Base-by-base conservation (phyloP, 2,113 vertebrate genomes). In the Pterophyllum scalare region DNA sequence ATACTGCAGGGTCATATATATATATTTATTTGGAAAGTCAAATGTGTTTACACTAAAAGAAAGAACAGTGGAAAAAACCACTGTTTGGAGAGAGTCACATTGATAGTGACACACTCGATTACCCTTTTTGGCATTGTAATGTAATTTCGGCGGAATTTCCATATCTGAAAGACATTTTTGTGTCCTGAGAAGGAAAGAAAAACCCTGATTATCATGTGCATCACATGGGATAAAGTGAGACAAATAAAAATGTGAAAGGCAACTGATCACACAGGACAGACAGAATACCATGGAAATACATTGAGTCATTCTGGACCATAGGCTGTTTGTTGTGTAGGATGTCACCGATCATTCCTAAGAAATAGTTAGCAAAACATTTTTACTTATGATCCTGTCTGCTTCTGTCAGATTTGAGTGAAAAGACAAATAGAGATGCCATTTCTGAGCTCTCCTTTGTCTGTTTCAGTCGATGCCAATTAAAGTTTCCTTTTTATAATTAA, bases 121-220 rank as follows among this genome's bases (percentile, higher is more conserved):
- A 72, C 28, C 20, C n/a, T 62, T 58, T 88, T 33, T 17, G 24
- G 22, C 65, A 75, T 11, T 85, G 49, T 9, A 19, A 67, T 78
- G 56, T 9, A 12, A 61, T 79, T 81, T 82, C 38, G 22, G 15
- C 52, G 85, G 85, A 88, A 91, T 82, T 92, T 90, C 54, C 72
- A 40, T 2, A 74, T 38, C 0, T 43, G 13, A 72, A 8, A 43
- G n/a, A 40, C 46, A 38, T 79, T 52, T 61, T 81, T 77, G 72
- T 84, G 43, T 57, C 43, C 24, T 12, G 7, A n/a, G 11, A 43
- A 22, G 10, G 60, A 67, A 57, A 67, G 35, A 17, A 80, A 40
- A 58, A 35, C 20, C 43, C 49, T 43, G 22, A 60, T 72, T 65
- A 49, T 6, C 52, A 10, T 20, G 40, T 1, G 3, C 28, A 52